These are phyloP conservation scores for Pomacea canaliculata DNA, from an alignment of 2,888 invertebrate species.

Conservation along the genomic window DNA sequence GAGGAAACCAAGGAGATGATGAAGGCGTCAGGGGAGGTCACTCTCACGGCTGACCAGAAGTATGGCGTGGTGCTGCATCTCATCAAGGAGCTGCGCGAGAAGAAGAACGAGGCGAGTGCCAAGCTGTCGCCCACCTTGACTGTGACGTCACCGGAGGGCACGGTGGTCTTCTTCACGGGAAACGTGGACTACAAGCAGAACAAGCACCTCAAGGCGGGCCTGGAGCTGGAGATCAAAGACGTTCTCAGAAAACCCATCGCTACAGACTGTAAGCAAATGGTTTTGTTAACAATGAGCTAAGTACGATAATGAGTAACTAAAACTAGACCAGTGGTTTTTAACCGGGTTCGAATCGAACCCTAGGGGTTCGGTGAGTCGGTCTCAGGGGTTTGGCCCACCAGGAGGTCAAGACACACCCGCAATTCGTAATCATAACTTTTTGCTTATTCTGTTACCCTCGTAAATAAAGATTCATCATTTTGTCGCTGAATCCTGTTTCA, in stretches of 20 bases:
- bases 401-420: too few relatives aligned
- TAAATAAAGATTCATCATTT: too few relatives aligned
- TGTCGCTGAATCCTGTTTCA: background rate
- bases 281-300: too few relatives aligned
- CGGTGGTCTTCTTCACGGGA: conserved; percentile 24
- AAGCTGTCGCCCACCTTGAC: conserved; percentile 25
- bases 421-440: too few relatives aligned
- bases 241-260: conserved; percentile 31
- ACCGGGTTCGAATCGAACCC: too few relatives aligned
- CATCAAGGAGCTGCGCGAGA: conserved; percentile 15
- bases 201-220: conserved; percentile 19
- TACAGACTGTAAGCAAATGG: conserved; percentile 26
- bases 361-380: too few relatives aligned
- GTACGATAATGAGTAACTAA: too few relatives aligned
- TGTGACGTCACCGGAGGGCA: conserved; percentile 18
- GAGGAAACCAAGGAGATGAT: background rate
- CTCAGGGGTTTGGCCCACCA: too few relatives aligned
- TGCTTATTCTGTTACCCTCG: too few relatives aligned
- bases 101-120: conserved; percentile 8
- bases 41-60: conserved; percentile 9
- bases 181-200: conserved; percentile 24
- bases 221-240: conserved; percentile 30
- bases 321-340: too few relatives aligned
- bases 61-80: conserved; percentile 26
- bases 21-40: conserved; percentile 10